Evolutionary conservation across 2,888 invertebrate genomes (phyloP), one percentile per base, ranked within the genome.

Genomic region (Protodeltote pygarga): DNA sequence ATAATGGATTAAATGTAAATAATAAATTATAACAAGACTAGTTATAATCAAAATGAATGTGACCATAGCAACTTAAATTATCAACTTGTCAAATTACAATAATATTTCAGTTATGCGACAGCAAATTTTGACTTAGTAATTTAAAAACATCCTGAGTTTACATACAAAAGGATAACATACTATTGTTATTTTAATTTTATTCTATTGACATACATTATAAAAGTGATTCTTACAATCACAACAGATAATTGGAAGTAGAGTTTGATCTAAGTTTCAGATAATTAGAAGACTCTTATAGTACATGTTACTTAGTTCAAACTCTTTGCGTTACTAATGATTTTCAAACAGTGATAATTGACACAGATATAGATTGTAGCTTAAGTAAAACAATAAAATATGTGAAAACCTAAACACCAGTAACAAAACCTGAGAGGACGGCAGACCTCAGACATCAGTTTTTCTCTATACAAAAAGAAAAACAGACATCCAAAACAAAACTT

Each of bases 401-500:
- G 19, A 8, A 31, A 37, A 39, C 31, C 20, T 48, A 51, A 37
- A 42, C 19, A 39, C 41, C 19, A 35, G 55, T 50, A 58, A 44
- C 57, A 72, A 72, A 73, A 70, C 61, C 67, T 48, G 57, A 63
- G 53, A 46, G 47, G 58, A 64, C 50, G 61, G 66, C 65, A 71
- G 66, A 50, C 58, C 46, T 31, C 33, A 34, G 55, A 75, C 65
- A 54, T 63, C 64, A 28, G 47, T 69, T 71, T 75, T 69, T 58
- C 64, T 65, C 54, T 34, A 57, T 65, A 46, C 44, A 39, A 42
- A 49, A 50, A 69, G 62, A 67, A 73, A 77, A 83, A 79, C 69
- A 71, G 71, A 79, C 68, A 73, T 73, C 68, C 32, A 48, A 67
- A 77, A 77, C 69, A 77, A 71, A 63, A 71, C 73, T 61, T 17